These are phyloP conservation scores for Thereva nobilitata DNA, from an alignment of 2,888 invertebrate species.

Conservation along the genomic window DNA sequence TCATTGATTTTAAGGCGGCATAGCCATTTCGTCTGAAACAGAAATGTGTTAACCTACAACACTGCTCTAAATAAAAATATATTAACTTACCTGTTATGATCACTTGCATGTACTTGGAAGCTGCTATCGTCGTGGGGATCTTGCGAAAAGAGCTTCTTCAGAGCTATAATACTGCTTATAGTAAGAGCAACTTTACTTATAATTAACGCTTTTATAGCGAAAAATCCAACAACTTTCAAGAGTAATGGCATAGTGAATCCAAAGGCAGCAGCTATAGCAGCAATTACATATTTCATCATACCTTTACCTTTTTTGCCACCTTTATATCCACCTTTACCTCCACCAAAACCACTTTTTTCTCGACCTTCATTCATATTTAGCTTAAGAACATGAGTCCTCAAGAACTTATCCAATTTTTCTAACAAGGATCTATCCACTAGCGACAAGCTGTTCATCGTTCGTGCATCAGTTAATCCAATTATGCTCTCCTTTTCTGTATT, in stretches of 20 bases:
- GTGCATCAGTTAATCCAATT: slow-evolving; percentile 61
- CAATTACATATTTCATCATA: slow-evolving; percentile 62
- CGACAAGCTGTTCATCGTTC: slow-evolving; percentile 63
- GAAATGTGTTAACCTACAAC: slow-evolving; percentile 59
- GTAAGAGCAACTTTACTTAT: slow-evolving; percentile 75
- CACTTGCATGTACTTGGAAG: slow-evolving; percentile 71
- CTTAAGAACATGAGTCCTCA: slow-evolving; percentile 68
- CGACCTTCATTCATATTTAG: slow-evolving; percentile 61
- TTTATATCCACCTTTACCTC: slow-evolving; percentile 40
- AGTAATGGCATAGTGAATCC: slow-evolving; percentile 72
- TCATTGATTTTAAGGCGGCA: slow-evolving; percentile 66
- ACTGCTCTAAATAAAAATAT: slow-evolving; percentile 46
- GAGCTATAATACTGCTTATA: slow-evolving; percentile 71
- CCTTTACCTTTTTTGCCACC: slow-evolving; percentile 56
- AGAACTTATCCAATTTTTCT: slow-evolving; percentile 63
- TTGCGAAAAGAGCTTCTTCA: slow-evolving; percentile 73
- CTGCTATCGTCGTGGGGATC: slow-evolving; percentile 67
- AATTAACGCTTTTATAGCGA: slow-evolving; percentile 73
- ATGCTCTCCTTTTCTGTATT: slow-evolving; percentile 59
- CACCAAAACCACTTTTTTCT: slow-evolving; percentile 49
- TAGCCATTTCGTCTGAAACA: slow-evolving; percentile 66
- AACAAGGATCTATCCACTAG: slow-evolving; percentile 61
- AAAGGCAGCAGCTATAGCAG: slow-evolving; percentile 67
- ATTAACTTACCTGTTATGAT: slow-evolving; percentile 63
- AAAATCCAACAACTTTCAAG: slow-evolving; percentile 69